Evolutionary conservation across 30 jellyfish, hydroid and myxozoan genomes (phyloP).

Genomic region (Hydractinia symbiolongicarpus): DNA sequence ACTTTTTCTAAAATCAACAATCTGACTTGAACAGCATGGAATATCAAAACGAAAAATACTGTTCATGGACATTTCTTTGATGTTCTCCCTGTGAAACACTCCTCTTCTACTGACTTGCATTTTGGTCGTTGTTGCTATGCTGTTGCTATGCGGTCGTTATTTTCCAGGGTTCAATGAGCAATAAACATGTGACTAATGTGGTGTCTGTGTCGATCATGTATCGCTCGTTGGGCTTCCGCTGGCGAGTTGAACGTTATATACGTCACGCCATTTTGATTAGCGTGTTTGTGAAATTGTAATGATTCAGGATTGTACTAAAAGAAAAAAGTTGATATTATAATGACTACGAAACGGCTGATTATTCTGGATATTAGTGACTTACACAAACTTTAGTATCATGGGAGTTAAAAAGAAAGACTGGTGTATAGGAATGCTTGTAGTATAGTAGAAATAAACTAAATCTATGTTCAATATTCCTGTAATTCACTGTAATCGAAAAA

Average conservation of each 20-base stretch:
- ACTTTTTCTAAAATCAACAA: too few species aligned
- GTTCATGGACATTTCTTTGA: too few species aligned
- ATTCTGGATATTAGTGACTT: not conserved
- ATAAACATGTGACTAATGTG: slow-evolving; percentile 31
- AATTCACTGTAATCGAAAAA: too few species aligned
- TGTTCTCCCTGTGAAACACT: too few species aligned
- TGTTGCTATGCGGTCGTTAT: too few species aligned
- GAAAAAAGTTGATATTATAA: not conserved
- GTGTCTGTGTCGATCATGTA: not conserved
- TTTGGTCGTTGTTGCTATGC: too few species aligned
- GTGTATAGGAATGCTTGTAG: not conserved
- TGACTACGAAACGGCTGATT: not conserved
- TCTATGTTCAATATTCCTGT: too few species aligned
- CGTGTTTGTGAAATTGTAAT: slow-evolving; percentile 42
- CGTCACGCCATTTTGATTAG: slow-evolving; percentile 62
- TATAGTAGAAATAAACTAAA: too few species aligned
- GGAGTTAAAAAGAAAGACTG: not conserved
- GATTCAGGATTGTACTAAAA: slow-evolving; percentile 45
- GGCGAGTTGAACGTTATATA: slow-evolving; percentile 37
- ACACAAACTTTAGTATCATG: not conserved
- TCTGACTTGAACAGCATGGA: too few species aligned
- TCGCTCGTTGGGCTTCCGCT: slow-evolving; percentile 28
- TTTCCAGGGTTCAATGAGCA: slow-evolving; percentile 14
- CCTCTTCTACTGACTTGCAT: too few species aligned
- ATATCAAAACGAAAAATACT: too few species aligned